Conservation (phyloP, 2,888 invertebrate genomes). For the Brachycybe producta region DNA sequence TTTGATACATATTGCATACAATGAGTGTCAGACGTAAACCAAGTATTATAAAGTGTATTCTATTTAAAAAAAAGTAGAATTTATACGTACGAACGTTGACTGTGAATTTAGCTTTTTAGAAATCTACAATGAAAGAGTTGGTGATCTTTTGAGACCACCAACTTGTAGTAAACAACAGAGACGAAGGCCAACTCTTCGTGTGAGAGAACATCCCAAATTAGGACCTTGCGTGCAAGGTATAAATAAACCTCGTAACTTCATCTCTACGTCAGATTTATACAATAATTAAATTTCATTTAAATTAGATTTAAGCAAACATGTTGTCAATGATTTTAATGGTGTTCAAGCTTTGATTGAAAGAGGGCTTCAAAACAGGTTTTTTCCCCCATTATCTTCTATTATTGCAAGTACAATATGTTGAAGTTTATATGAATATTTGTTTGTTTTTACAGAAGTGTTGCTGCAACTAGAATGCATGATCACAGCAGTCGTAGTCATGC, state of each 20-base stretch:
- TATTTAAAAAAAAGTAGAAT: slow-evolving; percentile 14
- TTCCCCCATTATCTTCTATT: neutral
- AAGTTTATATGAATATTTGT: slow-evolving; percentile 1
- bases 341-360: slow-evolving; percentile 46
- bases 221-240: slow-evolving; percentile 71
- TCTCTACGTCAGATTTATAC: neutral
- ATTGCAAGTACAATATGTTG: neutral
- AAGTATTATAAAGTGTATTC: too few relatives aligned
- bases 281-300: neutral
- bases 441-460: slow-evolving; percentile 43
- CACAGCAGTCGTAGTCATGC: slow-evolving; percentile 49
- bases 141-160: slow-evolving; percentile 45
- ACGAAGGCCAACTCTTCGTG: slow-evolving; percentile 43
- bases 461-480: slow-evolving; percentile 55
- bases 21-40: too few relatives aligned
- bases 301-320: slow-evolving; percentile 50
- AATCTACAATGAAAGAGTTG: slow-evolving; percentile 51
- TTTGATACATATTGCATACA: too few relatives aligned
- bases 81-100: slow-evolving; percentile 6
- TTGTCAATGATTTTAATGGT: slow-evolving; percentile 43
- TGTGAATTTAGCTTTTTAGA: slow-evolving; percentile 38
- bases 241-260: neutral
- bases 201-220: slow-evolving; percentile 61
- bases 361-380: slow-evolving; percentile 39
- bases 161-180: slow-evolving; percentile 30